Percentiles rank a stretch among this genome's conserved stretches.
Conservation (phyloP, 1,140 invertebrate species). For the Drosophila setifemur region DNA sequence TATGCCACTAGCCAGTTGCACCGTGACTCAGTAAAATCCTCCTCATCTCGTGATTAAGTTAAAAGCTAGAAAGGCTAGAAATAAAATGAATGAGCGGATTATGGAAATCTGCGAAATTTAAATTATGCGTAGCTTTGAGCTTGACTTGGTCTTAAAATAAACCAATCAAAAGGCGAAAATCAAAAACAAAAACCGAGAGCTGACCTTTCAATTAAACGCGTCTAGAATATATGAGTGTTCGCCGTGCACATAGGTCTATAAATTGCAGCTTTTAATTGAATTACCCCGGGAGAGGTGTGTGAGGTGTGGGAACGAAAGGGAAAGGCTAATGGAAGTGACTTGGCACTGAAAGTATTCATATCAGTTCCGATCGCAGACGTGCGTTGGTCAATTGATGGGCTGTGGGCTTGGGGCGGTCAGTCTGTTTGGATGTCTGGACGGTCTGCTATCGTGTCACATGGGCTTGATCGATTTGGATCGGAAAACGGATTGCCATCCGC, state of each 20-base stretch:
- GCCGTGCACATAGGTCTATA: conserved; percentile 46
- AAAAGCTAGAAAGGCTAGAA: too few species aligned
- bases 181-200: conserved; percentile 29
- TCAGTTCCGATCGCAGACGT: conserved; percentile 52
- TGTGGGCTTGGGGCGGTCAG: conserved; percentile 24
- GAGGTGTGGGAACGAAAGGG: background rate
- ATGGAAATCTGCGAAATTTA: too few species aligned
- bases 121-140: conserved; percentile 3
- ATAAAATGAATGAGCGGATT: background rate
- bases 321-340: conserved; percentile 15
- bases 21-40: background rate
- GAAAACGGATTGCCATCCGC: conserved; percentile 19
- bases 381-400: conserved; percentile 47
- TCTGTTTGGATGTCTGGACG: too few species aligned
- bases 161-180: conserved; percentile 27
- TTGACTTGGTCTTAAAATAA: background rate
- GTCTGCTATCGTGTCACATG: conserved; percentile 47
- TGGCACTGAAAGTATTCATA: conserved; percentile 44
- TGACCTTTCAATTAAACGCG: conserved; percentile 72
- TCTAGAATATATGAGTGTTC: conserved; percentile 59
- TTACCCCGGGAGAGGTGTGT: conserved; percentile 10
- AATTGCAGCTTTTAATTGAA: conserved; percentile 71
- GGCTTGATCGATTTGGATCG: conserved; percentile 49
- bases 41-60: too few species aligned
- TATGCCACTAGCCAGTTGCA: conserved; percentile 2